phyloP scores from a whole-genome alignment of 2,113 vertebrate species.

The Calonectris borealis region DNA sequence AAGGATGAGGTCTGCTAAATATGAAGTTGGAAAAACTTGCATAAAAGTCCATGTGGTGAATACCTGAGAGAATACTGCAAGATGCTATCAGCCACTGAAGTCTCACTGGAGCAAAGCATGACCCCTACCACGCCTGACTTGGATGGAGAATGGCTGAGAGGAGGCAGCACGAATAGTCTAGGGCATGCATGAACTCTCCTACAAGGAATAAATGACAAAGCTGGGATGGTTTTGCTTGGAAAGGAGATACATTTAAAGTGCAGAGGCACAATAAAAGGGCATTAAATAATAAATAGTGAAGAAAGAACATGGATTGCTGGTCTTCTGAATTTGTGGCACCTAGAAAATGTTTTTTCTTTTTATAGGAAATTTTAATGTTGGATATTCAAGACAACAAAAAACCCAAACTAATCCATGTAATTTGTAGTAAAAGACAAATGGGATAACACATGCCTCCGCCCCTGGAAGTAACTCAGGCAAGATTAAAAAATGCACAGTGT shows the following conservation, averaged over 20 bases:
- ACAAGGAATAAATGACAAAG: neutral
- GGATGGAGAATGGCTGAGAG: neutral
- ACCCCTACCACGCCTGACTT: neutral
- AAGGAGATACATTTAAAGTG: neutral
- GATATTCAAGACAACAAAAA: neutral
- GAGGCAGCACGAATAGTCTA: neutral
- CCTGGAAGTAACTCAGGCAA: neutral
- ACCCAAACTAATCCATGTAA: neutral
- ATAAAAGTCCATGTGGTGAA: neutral
- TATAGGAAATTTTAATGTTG: neutral
- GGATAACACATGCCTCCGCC: neutral
- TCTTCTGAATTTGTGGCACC: neutral
- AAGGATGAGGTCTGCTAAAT: neutral
- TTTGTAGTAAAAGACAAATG: neutral
- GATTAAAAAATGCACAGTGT: neutral
- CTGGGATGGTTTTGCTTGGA: neutral
- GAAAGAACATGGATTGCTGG: neutral
- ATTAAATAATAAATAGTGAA: neutral
- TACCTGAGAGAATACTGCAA: neutral
- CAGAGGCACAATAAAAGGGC: neutral
- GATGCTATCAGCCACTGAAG: neutral
- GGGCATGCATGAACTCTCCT: neutral
- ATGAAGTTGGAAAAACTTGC: neutral
- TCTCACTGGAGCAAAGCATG: neutral
- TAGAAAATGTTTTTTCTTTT: neutral